Conservation (phyloP, 1,140 invertebrate species). For the Ips nitidus region DNA sequence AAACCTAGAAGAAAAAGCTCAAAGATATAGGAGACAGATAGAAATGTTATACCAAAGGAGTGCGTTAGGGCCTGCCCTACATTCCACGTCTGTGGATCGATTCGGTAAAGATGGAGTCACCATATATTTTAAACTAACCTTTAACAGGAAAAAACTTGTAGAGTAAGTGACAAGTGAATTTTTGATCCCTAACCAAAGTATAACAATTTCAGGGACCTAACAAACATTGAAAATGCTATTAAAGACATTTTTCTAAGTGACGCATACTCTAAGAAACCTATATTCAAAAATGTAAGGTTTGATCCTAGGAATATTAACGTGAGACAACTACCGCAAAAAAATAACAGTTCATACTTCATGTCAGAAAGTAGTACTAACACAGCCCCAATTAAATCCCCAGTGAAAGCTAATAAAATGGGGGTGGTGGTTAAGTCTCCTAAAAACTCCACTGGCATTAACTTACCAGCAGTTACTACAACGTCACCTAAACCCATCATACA, state of each 20-base stretch:
- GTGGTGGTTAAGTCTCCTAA: slow-evolving; percentile 57
- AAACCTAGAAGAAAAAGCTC: slow-evolving; percentile 61
- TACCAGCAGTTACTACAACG: not conserved
- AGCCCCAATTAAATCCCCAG: slow-evolving; percentile 31
- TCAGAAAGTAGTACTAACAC: slow-evolving; percentile 39
- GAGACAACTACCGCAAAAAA: slow-evolving; percentile 60
- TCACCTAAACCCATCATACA: slow-evolving; percentile 26
- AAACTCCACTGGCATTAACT: slow-evolving; percentile 42
- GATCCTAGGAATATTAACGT: slow-evolving; percentile 65
- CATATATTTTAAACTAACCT: slow-evolving; percentile 71
- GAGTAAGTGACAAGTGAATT: slow-evolving; percentile 53
- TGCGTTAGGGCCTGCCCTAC: slow-evolving; percentile 62
- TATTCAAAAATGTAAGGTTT: slow-evolving; percentile 68
- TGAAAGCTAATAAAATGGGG: slow-evolving; percentile 49
- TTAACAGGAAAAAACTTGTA: slow-evolving; percentile 73
- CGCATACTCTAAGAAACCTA: slow-evolving; percentile 62
- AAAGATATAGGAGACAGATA: slow-evolving; percentile 59
- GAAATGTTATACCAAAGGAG: slow-evolving; percentile 57
- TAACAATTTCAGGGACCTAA: slow-evolving; percentile 56
- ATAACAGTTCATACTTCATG: slow-evolving; percentile 53
- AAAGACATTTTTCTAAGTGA: slow-evolving; percentile 69
- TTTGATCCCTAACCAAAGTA: not conserved
- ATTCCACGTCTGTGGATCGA: slow-evolving; percentile 64
- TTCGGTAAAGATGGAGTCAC: slow-evolving; percentile 71
- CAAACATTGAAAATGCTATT: slow-evolving; percentile 67